Percentiles rank a stretch among this genome's conserved stretches.
Conservation (phyloP, 2,797 vertebrate genomes). For the Coranthus polyacanthus region DNA sequence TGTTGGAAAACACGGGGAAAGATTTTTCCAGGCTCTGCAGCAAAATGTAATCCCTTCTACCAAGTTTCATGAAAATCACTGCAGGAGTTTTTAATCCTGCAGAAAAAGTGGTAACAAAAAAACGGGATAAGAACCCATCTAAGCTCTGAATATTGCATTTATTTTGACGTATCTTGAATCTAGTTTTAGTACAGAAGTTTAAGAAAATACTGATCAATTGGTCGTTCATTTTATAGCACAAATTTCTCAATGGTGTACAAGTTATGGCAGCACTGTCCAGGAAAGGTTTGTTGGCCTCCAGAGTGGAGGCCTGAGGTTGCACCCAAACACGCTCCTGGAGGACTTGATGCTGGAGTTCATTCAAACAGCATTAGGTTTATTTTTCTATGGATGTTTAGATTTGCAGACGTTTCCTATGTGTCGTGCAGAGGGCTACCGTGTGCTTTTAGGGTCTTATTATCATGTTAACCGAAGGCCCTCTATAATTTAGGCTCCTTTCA, state of each 20-base stretch:
- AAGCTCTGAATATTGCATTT: neutral
- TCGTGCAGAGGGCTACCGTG: slow-evolving; percentile 33
- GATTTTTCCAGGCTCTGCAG: too few species aligned
- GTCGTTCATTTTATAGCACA: slow-evolving; percentile 22
- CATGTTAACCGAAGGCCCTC: slow-evolving; percentile 27
- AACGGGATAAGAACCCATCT: neutral
- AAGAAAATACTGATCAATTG: neutral
- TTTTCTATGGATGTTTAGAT: slow-evolving; percentile 78
- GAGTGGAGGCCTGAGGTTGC: slow-evolving; percentile 4
- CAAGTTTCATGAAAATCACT: too few species aligned
- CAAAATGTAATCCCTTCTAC: too few species aligned
- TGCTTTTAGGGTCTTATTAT: slow-evolving; percentile 48
- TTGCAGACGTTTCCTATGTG: slow-evolving; percentile 37
- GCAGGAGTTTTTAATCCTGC: too few species aligned
- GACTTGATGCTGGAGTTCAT: slow-evolving; percentile 39
- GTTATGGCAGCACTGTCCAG: slow-evolving; percentile 17
- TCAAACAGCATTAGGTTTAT: slow-evolving; percentile 65
- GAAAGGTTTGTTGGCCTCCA: too few species aligned
- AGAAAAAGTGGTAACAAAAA: too few species aligned
- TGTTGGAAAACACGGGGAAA: too few species aligned
- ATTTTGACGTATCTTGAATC: neutral
- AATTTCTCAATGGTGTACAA: slow-evolving; percentile 8
- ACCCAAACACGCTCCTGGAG: slow-evolving; percentile 25
- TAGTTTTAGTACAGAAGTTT: neutral
- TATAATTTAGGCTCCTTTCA: slow-evolving; percentile 2